Base-by-base conservation (phyloP, 2,113 vertebrate species). In the Megaceryle torquata region DNA sequence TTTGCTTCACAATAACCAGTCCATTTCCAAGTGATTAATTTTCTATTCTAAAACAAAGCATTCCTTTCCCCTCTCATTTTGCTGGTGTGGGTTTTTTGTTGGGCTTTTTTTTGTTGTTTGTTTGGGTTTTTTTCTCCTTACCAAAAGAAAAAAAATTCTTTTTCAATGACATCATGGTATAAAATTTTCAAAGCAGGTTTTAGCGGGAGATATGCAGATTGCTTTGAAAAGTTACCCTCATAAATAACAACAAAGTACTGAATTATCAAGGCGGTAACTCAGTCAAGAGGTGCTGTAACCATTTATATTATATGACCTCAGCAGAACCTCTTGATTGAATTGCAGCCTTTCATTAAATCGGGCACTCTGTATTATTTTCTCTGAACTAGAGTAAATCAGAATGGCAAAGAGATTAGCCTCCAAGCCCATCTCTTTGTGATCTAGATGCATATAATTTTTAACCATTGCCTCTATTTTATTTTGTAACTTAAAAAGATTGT, bases 181-280 rank as follows among this genome's bases (percentile, higher is more conserved):
- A 96, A 97, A 93, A 95, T 94, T 97, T 96, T 96, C 94, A 97
- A 95, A 93, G 93, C 92, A 86, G 88, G 95, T 97, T 97, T 95
- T 90, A 95, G 95, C 68, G 12, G 91, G 94, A 97, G 96, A 95
- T 95, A 97, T 80, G 85, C 87, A 92, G 94, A 95, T 82, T 95
- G 88, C 93, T 93, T 94, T 95, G 94, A 96, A 97, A 97, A 96
- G 95, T 94, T 96, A 91, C 81, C 95, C 96, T 95, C 97, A 97
- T 98, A 97, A 98, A 97, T 97, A 97, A 97, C 97, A 97, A 97
- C 95, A 97, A 97, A 97, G 95, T 96, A 94, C 92, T 95, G 92
- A 97, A 96, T 97, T 95, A 97, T 97, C 96, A 96, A 95, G 97
- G 90, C 95, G 95, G 85, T 92, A 96, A 95, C 96, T 95, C 96